Conservation (phyloP, 2,113 vertebrate species). For the Panurus biarmicus region DNA sequence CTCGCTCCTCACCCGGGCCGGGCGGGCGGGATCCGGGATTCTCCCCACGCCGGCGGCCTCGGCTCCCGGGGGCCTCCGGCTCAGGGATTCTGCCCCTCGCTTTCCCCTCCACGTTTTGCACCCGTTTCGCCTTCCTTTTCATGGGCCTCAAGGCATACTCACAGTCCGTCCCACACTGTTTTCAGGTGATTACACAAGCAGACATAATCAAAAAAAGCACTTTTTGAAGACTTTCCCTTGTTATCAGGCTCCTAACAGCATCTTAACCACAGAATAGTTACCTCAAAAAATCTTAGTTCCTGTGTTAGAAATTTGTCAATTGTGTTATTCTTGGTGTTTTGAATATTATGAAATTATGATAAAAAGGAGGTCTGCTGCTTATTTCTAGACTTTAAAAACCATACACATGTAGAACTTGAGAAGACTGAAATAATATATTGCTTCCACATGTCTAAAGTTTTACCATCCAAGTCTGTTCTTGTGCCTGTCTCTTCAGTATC, state of each 20-base stretch:
- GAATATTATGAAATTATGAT: background rate
- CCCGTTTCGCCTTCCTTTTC: rapidly evolving
- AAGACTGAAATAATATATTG: background rate
- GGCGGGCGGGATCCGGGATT: no score
- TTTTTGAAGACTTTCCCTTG: background rate
- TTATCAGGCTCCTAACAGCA: background rate
- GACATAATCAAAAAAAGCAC: rapidly evolving
- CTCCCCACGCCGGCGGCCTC: rapidly evolving
- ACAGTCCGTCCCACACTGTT: rapidly evolving
- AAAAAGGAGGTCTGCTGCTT: background rate
- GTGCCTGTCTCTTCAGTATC: background rate
- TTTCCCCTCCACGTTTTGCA: background rate
- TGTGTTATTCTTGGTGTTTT: background rate
- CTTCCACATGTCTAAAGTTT: background rate
- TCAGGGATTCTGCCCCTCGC: background rate
- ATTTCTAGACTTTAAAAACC: background rate
- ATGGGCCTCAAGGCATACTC: rapidly evolving
- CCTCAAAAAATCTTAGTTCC: background rate
- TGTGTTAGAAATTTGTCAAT: background rate
- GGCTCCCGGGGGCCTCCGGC: rapidly evolving
- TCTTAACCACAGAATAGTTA: background rate
- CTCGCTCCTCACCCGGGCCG: no score
- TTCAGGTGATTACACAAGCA: background rate
- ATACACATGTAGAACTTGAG: background rate
- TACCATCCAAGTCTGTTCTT: background rate